phyloP scores from a whole-genome alignment of 2,113 vertebrate genomes.

The Bagarius yarrelli region DNA sequence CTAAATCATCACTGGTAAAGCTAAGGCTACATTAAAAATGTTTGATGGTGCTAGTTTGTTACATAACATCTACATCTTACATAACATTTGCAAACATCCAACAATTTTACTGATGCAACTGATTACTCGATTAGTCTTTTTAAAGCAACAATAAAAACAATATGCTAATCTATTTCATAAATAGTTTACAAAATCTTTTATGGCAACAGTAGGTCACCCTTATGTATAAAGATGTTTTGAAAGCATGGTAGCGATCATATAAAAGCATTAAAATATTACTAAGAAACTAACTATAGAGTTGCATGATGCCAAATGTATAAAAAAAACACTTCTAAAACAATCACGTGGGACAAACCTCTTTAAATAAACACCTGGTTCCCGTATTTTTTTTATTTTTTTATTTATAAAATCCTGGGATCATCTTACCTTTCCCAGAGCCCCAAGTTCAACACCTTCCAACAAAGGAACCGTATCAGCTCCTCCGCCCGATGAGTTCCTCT shows the following conservation, averaged over 20 bases:
- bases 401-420: not conserved
- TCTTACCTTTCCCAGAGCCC: conserved; percentile 84
- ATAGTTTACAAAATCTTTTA: not conserved
- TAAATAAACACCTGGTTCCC: not conserved
- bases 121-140: not conserved
- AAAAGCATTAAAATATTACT: not conserved
- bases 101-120: not conserved
- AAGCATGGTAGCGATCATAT: not conserved
- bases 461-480: conserved; percentile 82
- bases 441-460: conserved; percentile 89
- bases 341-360: not conserved
- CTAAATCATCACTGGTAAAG: no score
- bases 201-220: no score
- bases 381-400: no score
- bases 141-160: not conserved
- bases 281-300: not conserved
- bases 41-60: not conserved
- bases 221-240: not conserved
- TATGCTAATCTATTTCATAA: not conserved
- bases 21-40: not conserved
- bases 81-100: not conserved
- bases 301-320: not conserved
- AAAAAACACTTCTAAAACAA: not conserved
- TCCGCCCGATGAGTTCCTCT: conserved; percentile 85
- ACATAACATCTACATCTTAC: not conserved